A percentile compares a stretch with the other conserved stretches of the same genome.
phyloP scores from a whole-genome alignment of 1,140 invertebrate genomes.

The roundworm (Caenorhabditis elegans) region WBcel235 BX284604.4:8001001-8001500 shows the following conservation, averaged over 20 bases:
- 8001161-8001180: conserved; percentile 7
- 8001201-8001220: conserved; percentile 22
- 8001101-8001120: conserved; percentile 38
- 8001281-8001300: conserved; percentile 11
- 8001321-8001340: conserved; percentile 8
- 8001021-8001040: background rate
- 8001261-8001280: conserved; percentile 21
- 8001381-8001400: conserved; percentile 37
- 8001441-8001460: conserved; percentile 35
- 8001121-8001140: background rate
- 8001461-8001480: background rate
- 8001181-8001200: conserved; percentile 35
- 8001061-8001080: conserved; percentile 54
- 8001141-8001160: background rate
- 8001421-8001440: background rate
- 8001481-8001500: background rate
- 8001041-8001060: conserved; percentile 56
- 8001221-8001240: background rate
- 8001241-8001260: conserved; percentile 20
- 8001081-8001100: conserved; percentile 49
- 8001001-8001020: no score
- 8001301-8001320: background rate
- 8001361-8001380: background rate
- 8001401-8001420: background rate
- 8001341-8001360: conserved; percentile 31